phyloP scores from a whole-genome alignment of 1,140 invertebrate species.

The Pseudomyrmex flavicornis region DNA sequence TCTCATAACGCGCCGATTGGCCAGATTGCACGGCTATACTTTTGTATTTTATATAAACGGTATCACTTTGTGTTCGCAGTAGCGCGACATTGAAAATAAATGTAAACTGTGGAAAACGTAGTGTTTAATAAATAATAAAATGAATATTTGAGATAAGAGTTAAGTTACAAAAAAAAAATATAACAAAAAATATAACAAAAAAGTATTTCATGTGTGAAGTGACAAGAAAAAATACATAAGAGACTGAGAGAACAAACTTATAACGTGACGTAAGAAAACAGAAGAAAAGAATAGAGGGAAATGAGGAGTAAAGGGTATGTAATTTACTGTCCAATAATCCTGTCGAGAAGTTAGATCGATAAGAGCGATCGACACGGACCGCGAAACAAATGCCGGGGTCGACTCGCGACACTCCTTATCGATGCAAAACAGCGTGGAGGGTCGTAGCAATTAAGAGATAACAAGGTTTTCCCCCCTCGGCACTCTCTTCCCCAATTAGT shows the following conservation, averaged over 20 bases:
- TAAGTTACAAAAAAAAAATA: no score
- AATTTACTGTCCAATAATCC: conserved; percentile 26
- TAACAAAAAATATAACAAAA: no score
- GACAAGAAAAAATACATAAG: no score
- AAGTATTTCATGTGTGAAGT: no score
- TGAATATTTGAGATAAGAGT: no score
- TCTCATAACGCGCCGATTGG: background rate
- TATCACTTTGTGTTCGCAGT: no score
- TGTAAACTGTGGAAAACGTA: no score
- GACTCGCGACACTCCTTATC: conserved; percentile 77
- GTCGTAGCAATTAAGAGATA: conserved; percentile 86
- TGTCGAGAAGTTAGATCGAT: conserved; percentile 45
- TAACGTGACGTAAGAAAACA: no score
- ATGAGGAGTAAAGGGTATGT: background rate
- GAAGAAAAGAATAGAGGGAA: background rate
- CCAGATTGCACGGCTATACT: background rate
- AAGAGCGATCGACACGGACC: conserved; percentile 53
- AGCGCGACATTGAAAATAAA: no score
- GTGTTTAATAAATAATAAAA: no score
- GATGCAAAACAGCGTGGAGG: conserved; percentile 84
- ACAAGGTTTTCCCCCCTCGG: conserved; percentile 83
- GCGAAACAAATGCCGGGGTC: conserved; percentile 35
- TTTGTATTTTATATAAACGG: no score
- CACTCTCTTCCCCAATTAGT: conserved; percentile 84
- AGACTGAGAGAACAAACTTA: background rate